Conservation (phyloP, 2,113 vertebrate genomes). For the Copsychus sechellarum region DNA sequence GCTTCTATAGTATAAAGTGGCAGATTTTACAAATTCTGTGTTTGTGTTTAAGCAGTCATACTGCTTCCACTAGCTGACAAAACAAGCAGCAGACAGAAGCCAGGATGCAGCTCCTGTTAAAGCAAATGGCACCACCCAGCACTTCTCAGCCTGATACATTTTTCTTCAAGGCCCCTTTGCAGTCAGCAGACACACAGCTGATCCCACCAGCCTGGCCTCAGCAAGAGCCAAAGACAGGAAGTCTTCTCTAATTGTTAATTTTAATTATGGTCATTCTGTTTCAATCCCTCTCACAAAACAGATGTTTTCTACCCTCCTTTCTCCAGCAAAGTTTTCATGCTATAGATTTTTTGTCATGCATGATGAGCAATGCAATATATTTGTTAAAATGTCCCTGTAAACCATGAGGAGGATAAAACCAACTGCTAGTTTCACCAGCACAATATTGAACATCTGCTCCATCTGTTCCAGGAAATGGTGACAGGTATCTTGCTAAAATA, state of each 20-base stretch:
- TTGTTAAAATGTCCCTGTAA: slow-evolving; percentile 34
- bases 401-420: neutral
- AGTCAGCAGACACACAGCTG: neutral
- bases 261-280: neutral
- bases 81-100: neutral
- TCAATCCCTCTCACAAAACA: neutral
- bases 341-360: neutral
- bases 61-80: neutral
- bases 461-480: neutral
- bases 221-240: neutral
- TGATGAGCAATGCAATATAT: neutral
- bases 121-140: neutral
- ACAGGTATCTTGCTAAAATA: neutral
- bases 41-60: neutral
- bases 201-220: neutral
- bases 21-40: neutral
- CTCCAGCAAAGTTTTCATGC: neutral
- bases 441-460: slow-evolving; percentile 13
- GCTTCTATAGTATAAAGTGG: neutral
- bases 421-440: neutral
- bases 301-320: neutral
- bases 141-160: neutral
- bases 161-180: neutral
- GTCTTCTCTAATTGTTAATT: neutral
- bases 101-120: neutral